Conservation (phyloP, 2,888 invertebrate species). For the Invenusta paracnida region DNA sequence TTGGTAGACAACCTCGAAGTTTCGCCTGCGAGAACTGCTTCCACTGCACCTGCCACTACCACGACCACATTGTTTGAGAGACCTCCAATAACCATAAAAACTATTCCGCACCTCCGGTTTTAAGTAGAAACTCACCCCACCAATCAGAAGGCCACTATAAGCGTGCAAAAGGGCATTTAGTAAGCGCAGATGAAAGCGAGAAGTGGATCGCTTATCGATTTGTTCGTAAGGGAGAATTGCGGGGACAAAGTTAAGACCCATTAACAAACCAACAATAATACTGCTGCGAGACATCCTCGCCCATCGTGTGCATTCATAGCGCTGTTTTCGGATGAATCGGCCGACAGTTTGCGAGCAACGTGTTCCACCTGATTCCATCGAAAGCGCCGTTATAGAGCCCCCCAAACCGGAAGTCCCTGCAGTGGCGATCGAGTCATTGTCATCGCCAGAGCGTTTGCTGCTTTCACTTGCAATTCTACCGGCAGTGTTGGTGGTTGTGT, state of each 20-base stretch:
- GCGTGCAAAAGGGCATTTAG: background rate
- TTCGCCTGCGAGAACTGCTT: too few relatives aligned
- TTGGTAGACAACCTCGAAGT: too few relatives aligned
- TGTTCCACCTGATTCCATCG: background rate
- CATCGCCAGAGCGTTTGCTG: too few relatives aligned
- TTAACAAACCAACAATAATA: background rate
- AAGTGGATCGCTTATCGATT: background rate
- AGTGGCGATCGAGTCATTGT: background rate
- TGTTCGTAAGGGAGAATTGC: background rate
- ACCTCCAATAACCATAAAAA: too few relatives aligned
- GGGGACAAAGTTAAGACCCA: background rate
- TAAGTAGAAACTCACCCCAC: background rate
- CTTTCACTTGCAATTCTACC: too few relatives aligned
- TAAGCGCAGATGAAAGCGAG: background rate
- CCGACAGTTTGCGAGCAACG: background rate
- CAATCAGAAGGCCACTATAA: background rate
- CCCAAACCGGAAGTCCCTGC: background rate
- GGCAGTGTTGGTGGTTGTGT: too few relatives aligned
- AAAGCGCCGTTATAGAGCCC: background rate
- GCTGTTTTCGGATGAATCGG: background rate
- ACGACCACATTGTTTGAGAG: too few relatives aligned
- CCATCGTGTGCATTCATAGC: background rate
- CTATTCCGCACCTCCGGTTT: background rate
- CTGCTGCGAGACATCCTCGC: background rate
- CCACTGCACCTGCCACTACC: too few relatives aligned